Evolutionary conservation across 2,797 vertebrate genomes (phyloP).

Genomic region (Trematomus bernacchii): DNA sequence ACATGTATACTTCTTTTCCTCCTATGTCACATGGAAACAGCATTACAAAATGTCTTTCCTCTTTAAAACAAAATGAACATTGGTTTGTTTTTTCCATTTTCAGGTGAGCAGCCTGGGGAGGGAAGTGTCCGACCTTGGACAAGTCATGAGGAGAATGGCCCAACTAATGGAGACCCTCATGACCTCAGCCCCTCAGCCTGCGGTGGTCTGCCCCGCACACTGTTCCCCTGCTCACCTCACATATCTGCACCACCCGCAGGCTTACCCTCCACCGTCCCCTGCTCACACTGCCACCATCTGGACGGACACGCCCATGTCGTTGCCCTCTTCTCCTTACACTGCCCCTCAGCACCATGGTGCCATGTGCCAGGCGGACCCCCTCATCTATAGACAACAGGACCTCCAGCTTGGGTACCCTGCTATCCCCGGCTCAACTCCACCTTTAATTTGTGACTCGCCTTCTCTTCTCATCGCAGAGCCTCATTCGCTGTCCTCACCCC

Average conservation of each 20-base stretch:
- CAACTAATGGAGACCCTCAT: slow-evolving; percentile 82
- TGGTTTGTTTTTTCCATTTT: slow-evolving; percentile 33
- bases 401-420: slow-evolving; percentile 55
- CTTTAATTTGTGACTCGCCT: slow-evolving; percentile 29
- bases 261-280: slow-evolving; percentile 45
- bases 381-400: slow-evolving; percentile 65
- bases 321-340: slow-evolving; percentile 62
- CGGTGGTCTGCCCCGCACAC: slow-evolving; percentile 65
- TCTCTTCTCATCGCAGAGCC: slow-evolving; percentile 38
- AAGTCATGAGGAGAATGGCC: slow-evolving; percentile 81
- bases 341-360: slow-evolving; percentile 56
- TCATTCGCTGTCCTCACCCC: slow-evolving; percentile 50
- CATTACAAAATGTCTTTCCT: too few species aligned
- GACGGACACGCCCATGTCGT: slow-evolving; percentile 64
- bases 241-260: slow-evolving; percentile 54
- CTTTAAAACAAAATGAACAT: too few species aligned
- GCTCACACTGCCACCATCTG: slow-evolving; percentile 65
- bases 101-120: slow-evolving; percentile 83
- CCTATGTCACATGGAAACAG: too few species aligned
- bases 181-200: slow-evolving; percentile 57
- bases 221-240: slow-evolving; percentile 70
- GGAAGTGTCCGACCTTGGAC: slow-evolving; percentile 84
- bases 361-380: slow-evolving; percentile 45
- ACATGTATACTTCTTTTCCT: too few species aligned
- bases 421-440: slow-evolving; percentile 35